phyloP scores from a whole-genome alignment of 2,797 vertebrate genomes.

The Phylloscopus collybita region DNA sequence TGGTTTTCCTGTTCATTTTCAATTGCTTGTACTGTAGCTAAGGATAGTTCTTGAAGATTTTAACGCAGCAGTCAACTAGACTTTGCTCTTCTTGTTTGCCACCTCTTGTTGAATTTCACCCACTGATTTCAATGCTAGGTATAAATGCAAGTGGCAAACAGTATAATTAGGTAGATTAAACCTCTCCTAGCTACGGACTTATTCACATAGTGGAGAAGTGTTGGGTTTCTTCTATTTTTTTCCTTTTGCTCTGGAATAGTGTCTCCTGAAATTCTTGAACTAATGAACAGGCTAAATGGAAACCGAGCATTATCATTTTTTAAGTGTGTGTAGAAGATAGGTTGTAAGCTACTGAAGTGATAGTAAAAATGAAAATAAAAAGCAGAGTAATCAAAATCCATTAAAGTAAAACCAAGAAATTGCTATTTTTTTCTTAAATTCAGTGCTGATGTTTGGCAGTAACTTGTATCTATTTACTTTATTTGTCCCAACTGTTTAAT shows the following conservation, averaged over 20 bases:
- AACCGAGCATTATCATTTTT: not conserved
- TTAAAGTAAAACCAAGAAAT: not conserved
- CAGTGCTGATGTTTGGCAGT: not conserved
- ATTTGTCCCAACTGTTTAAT: not conserved
- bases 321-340: not conserved
- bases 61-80: not conserved
- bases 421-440: not conserved
- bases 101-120: constrained; percentile 14
- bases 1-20: not conserved
- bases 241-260: not conserved
- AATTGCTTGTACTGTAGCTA: not conserved
- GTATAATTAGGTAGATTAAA: constrained; percentile 28
- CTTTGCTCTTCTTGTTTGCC: not conserved
- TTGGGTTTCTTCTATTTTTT: not conserved
- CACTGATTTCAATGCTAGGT: not conserved
- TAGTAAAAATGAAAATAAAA: constrained; percentile 7
- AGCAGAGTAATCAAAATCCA: not conserved
- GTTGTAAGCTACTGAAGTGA: not conserved
- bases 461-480: not conserved
- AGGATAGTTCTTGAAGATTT: not conserved
- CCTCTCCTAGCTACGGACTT: constrained; percentile 1
- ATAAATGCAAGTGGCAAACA: not conserved
- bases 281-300: not conserved
- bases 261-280: not conserved
- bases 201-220: not conserved